Conservation (phyloP, 2,888 invertebrate genomes). For the Zonitis immaculata region DNA sequence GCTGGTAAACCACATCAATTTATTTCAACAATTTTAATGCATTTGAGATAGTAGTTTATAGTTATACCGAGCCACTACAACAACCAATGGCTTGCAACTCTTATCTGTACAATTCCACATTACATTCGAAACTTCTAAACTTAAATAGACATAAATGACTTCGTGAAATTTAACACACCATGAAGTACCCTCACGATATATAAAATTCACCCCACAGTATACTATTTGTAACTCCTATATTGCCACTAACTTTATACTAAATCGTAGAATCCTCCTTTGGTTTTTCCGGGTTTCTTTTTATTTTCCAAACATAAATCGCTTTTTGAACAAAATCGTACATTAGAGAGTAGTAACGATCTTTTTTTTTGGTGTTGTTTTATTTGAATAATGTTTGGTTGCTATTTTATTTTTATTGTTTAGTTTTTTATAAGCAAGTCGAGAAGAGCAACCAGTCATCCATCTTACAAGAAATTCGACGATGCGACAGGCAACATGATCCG, state of each 20-base stretch:
- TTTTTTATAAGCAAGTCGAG: not conserved
- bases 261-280: not conserved
- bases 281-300: not conserved
- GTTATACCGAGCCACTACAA: not conserved
- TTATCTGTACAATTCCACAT: not conserved
- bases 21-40: not conserved
- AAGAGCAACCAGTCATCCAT: slow-evolving; percentile 36
- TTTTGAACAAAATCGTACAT: too few species aligned
- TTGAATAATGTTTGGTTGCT: not conserved
- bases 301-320: slow-evolving; percentile 35
- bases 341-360: too few species aligned
- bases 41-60: not conserved
- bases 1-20: not conserved
- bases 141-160: not conserved
- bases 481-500: slow-evolving; percentile 34
- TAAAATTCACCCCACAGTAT: not conserved
- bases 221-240: too few species aligned
- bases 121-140: not conserved
- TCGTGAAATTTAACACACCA: slow-evolving; percentile 11
- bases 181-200: slow-evolving; percentile 1
- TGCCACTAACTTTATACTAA: not conserved
- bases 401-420: not conserved
- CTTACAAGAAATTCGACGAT: slow-evolving; percentile 25
- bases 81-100: not conserved
- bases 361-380: too few species aligned